Evolutionary conservation across 2,888 invertebrate genomes (phyloP), one percentile per base, ranked within the genome.

Genomic region (Tenthredo livida): DNA sequence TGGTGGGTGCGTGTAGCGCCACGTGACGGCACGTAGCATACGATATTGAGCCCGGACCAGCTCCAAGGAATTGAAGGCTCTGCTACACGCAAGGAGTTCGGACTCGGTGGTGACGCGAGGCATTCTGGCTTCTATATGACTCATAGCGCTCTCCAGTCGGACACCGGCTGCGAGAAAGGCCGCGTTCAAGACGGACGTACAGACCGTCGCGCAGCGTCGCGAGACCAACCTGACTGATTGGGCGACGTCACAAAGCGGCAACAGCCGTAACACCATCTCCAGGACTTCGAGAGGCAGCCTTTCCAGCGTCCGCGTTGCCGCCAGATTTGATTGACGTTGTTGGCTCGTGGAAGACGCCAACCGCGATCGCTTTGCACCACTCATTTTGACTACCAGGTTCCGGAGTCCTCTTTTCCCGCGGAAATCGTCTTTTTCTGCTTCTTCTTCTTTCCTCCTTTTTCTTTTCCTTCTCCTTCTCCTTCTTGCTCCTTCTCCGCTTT

Each of bases 1-100:
- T 4, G 89, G 89, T 5, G 93, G 92, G 85, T 93, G 92, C 0
- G 92, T 93, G 86, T 93, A 93, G 37, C 93, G 88, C 93, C 93
- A 93, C 0, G 92, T 92, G 1, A 92, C 92, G 1, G 93, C 92
- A 17, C 90, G 89, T 17, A 93, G 85, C 90, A 93, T 89, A 25
- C 91, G 90, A 86, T 92, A 93, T 73, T 92, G 92, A 0, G 89
- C 86, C 37, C 86, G 89, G 29, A 92, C 88, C 15, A 91, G 6
- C 78, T 93, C 91, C 70, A 92, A 86, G 40, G 88, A 85, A 80
- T 92, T 89, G 47, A 89, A 89, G 0, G 89, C 88, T 80, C 87
- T 89, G 54, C 87, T 89, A 80, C 85, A 89, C 2, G 85, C 84
- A 10, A 90, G 21, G 2, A 90, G 70, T 17, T 91, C 89, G 7